Evolutionary conservation across 2,797 vertebrate genomes (phyloP).

Genomic region (Urosaurus nigricauda): DNA sequence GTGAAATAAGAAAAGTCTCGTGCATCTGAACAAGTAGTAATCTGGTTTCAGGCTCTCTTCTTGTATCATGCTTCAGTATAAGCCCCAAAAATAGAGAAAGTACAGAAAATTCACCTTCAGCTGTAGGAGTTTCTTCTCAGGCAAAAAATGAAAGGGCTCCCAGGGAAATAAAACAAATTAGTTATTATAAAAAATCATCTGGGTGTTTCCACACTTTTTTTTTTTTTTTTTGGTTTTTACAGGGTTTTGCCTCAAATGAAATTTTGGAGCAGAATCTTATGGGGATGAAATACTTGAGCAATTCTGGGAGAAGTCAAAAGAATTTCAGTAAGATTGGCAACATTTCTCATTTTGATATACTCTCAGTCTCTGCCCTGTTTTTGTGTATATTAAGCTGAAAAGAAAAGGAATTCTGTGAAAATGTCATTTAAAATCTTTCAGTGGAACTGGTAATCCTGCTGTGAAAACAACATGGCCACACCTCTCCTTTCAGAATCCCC

Average conservation of each 20-base stretch:
- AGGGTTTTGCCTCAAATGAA: not conserved
- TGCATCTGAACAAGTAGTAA: not conserved
- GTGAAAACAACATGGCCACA: not conserved
- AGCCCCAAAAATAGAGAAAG: not conserved
- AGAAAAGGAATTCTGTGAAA: not conserved
- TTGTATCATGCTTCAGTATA: not conserved
- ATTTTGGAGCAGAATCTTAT: not conserved
- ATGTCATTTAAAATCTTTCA: not conserved
- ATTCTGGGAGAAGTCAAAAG: not conserved
- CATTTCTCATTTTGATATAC: not conserved
- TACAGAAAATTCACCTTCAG: slow-evolving; percentile 6
- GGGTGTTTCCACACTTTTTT: not conserved
- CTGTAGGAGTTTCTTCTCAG: not conserved
- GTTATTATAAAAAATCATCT: not conserved
- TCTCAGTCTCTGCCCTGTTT: not conserved
- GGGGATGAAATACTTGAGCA: slow-evolving; percentile 5
- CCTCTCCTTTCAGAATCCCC: not conserved
- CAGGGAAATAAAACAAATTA: not conserved
- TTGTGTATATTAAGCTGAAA: not conserved
- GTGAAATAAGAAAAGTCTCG: not conserved
- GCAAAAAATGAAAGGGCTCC: not conserved
- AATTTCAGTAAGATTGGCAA: not conserved
- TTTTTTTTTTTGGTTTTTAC: not conserved
- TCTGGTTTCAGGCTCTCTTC: not conserved
- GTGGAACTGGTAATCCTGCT: too few species aligned